Percentiles rank a stretch among this genome's conserved stretches.
These are phyloP conservation scores for Spisula subtruncata DNA, from an alignment of 2,888 invertebrate species.

Conservation along the genomic window DNA sequence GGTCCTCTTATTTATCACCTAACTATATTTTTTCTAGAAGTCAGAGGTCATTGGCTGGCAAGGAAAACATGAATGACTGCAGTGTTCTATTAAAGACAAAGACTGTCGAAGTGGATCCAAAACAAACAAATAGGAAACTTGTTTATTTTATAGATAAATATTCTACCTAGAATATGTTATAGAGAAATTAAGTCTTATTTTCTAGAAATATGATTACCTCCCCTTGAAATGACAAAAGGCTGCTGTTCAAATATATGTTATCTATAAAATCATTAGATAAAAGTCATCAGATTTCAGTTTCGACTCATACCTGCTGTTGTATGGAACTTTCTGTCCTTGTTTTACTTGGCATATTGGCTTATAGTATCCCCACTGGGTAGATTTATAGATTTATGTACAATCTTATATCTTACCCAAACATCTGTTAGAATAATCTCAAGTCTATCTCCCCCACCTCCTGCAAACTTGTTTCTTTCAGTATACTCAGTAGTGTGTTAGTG, in stretches of 20 bases:
- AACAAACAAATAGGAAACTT: no score
- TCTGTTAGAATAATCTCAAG: background rate
- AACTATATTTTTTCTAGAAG: no score
- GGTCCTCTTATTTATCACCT: no score
- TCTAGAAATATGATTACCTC: background rate
- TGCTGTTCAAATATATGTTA: background rate
- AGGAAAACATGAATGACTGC: no score
- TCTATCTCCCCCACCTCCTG: background rate
- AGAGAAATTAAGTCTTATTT: no score
- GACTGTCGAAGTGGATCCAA: no score
- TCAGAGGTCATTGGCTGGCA: no score
- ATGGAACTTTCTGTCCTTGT: background rate
- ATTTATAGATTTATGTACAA: background rate
- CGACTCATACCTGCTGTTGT: background rate
- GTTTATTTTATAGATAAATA: no score
- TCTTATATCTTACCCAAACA: background rate
- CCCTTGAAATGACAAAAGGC: background rate
- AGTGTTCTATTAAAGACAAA: no score
- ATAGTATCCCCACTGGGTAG: slow-evolving; percentile 8
- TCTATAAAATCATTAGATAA: background rate
- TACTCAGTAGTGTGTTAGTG: background rate
- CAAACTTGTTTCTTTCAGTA: background rate
- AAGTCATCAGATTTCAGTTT: background rate
- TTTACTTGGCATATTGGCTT: slow-evolving; percentile 11
- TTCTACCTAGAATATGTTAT: no score